These are phyloP conservation scores for Nemapogon koenigi DNA, from an alignment of 2,888 invertebrate genomes.

Conservation along the genomic window DNA sequence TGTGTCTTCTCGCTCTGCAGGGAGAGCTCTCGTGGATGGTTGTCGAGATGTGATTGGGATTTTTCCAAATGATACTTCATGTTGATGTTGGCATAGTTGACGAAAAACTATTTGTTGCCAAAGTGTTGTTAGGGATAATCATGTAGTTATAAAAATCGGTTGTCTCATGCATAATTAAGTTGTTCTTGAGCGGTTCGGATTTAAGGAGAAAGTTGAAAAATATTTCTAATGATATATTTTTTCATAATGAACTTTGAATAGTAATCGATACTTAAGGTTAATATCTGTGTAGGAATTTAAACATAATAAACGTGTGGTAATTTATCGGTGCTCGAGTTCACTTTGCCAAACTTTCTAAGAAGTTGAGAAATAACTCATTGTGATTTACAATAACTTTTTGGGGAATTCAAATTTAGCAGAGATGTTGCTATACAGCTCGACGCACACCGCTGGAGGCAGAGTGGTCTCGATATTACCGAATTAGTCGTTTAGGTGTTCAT, in stretches of 20 bases:
- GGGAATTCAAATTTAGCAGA: too few relatives aligned
- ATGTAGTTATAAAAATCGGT: constrained; percentile 60
- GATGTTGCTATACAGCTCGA: too few relatives aligned
- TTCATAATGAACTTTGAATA: constrained; percentile 62
- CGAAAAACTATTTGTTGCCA: constrained; percentile 63
- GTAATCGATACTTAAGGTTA: constrained; percentile 60
- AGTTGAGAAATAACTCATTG: too few relatives aligned
- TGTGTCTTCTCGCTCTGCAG: constrained; percentile 33
- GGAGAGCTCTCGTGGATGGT: not conserved
- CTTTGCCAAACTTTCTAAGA: too few relatives aligned
- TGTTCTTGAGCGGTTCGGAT: constrained; percentile 59
- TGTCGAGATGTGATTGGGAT: constrained; percentile 22
- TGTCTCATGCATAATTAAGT: constrained; percentile 62
- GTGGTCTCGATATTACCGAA: constrained; percentile 39
- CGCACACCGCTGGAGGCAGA: constrained; percentile 19
- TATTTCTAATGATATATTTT: constrained; percentile 65
- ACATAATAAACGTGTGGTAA: constrained; percentile 49
- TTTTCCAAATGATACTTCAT: constrained; percentile 28
- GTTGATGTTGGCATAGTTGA: constrained; percentile 45
- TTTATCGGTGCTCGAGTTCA: not conserved
- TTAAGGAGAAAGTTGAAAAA: constrained; percentile 60
- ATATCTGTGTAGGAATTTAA: constrained; percentile 61
- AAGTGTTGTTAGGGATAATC: constrained; percentile 62
- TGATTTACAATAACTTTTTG: too few relatives aligned
- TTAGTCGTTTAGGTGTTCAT: constrained; percentile 63